Evolutionary conservation across 2,797 vertebrate genomes (phyloP), one percentile per base, ranked within the genome.

Genomic region (Propithecus perrieri): DNA sequence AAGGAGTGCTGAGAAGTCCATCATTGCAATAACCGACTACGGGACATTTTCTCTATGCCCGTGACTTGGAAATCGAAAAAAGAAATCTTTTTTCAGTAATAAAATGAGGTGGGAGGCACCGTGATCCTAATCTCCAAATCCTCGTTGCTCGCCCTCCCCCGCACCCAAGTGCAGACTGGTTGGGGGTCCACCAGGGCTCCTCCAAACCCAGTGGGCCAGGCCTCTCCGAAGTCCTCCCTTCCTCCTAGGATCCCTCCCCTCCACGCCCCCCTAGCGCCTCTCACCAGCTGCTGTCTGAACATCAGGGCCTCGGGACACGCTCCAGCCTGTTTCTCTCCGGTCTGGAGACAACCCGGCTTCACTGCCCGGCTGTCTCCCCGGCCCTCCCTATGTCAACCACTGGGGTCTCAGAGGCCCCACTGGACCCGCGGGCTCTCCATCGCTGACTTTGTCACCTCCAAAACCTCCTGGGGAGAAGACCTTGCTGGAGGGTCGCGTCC

Each of bases 181-280:
- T 41, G 41, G 38, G 1, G 0, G 20, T 63, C 30, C 13, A 63
- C 33, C 48, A 0, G 33, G 28, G 4, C 11, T 10, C 38, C 72
- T 22, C 5, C 14, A 33, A 79, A 20, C 14, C 2, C 22, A 9
- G 26, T 9, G 53, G 24, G 26, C 4, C 20, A 18, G 59, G 6
- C 7, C 0, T 53, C 8, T 67, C 26, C 1, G 13, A 0, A 2
- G 26, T 30, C 18, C 48, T 63, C 15, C 1, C 7, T 26, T 30
- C 3, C 61, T 2, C 84, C 24, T 11, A 5, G 13, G 12, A 65
- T 11, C 24, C 5, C 14, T 17, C 0, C 4, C 41, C 11, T 57
- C 76, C 18, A 5, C 17, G 5, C 2, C 3, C 33, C 46, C 43
- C 14, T 8, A 17, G 24, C 2, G 14, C 15, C 61, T 33, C 61